phyloP scores from a whole-genome alignment of 2,113 vertebrate genomes.

The Zingel zingel region DNA sequence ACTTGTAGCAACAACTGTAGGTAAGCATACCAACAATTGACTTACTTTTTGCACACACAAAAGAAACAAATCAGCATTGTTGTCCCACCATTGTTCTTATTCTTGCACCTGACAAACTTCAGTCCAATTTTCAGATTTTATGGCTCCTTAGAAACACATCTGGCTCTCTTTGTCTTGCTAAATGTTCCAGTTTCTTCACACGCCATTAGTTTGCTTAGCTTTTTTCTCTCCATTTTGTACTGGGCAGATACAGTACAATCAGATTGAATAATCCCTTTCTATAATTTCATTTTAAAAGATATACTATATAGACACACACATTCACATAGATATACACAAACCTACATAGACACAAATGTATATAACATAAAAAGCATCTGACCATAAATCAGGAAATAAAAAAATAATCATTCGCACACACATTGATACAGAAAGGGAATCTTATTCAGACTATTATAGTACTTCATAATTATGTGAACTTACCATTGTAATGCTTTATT shows the following conservation, averaged over 20 bases:
- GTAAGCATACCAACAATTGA: not conserved
- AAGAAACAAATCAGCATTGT: constrained; percentile 14
- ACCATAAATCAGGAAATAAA: not conserved
- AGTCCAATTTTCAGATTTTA: not conserved
- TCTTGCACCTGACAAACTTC: not conserved
- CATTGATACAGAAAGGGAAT: not conserved
- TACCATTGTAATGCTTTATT: constrained; percentile 1
- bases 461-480: constrained; percentile 5
- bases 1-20: not conserved
- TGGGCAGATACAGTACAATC: not conserved
- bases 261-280: not conserved
- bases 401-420: not conserved
- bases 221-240: not conserved
- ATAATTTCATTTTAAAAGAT: not conserved
- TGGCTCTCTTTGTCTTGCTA: not conserved
- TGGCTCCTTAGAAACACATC: not conserved
- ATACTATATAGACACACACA: not conserved
- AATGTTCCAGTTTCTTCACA: not conserved
- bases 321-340: not conserved
- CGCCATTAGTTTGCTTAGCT: constrained; percentile 2
- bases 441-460: constrained; percentile 4
- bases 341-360: not conserved
- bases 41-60: not conserved
- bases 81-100: not conserved
- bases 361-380: not conserved